A percentile compares a stretch with the other conserved stretches of the same genome.
These are phyloP conservation scores for Rhinolophus ferrumequinum DNA, from an alignment of 2,113 vertebrate species.

Conservation along the genomic window DNA sequence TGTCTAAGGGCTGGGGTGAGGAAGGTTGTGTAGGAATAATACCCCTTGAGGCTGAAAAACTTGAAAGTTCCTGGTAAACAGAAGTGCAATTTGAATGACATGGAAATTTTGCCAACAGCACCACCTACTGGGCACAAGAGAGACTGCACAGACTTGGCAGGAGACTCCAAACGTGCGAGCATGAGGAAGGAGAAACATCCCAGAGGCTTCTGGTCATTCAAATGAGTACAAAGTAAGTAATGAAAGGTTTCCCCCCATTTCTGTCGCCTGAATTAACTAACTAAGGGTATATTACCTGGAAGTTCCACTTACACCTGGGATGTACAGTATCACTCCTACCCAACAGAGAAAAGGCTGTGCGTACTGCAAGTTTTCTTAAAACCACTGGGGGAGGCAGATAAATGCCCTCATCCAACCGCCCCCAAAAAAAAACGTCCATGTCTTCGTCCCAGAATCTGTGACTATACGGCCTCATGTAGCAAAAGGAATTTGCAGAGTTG, in stretches of 20 bases:
- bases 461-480: neutral
- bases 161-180: too few species aligned
- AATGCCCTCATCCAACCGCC: neutral
- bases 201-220: neutral
- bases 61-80: neutral
- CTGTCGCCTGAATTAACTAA: neutral
- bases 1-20: neutral
- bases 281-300: neutral
- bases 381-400: neutral
- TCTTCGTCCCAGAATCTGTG: neutral
- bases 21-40: neutral
- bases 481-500: neutral
- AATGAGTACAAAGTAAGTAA: neutral
- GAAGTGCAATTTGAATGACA: neutral
- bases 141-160: neutral
- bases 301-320: neutral
- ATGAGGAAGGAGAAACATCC: neutral
- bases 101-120: neutral
- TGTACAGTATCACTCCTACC: neutral
- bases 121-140: constrained; percentile 38
- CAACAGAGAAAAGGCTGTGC: neutral
- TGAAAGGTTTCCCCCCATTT: neutral
- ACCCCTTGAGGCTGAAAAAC: neutral
- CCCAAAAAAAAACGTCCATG: too few species aligned
- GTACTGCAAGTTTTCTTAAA: neutral